Conservation (phyloP, 2,113 vertebrate species). For the Quiscalus mexicanus region DNA sequence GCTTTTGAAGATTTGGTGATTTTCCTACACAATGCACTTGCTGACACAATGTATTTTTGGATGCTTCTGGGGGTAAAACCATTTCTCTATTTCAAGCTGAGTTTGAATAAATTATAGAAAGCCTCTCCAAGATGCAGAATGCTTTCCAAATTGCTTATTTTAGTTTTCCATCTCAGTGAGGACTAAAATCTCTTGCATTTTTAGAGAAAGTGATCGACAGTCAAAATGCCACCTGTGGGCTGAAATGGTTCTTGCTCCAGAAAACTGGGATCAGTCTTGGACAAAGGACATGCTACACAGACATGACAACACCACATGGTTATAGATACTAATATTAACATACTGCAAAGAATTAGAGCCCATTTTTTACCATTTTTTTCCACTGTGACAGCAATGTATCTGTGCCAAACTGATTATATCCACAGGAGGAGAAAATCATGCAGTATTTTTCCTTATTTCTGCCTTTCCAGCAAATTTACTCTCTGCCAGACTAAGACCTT, state of each 20-base stretch:
- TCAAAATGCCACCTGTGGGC: background rate
- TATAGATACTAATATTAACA: background rate
- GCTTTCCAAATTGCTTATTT: constrained; percentile 23
- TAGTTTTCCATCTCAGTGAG: background rate
- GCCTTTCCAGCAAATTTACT: background rate
- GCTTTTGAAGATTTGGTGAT: background rate
- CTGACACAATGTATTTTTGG: background rate
- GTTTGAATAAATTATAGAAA: constrained; percentile 9
- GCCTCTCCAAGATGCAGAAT: background rate
- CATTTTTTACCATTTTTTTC: background rate
- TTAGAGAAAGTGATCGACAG: background rate
- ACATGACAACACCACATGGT: rapidly evolving
- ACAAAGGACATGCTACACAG: rapidly evolving
- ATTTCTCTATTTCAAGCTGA: background rate
- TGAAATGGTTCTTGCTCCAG: background rate
- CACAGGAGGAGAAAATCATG: background rate
- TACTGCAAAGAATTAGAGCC: background rate
- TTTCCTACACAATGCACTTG: background rate
- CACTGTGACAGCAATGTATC: background rate
- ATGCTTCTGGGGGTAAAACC: background rate
- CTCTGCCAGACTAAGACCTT: background rate
- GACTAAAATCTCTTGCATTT: background rate
- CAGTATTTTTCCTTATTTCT: background rate
- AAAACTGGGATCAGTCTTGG: background rate
- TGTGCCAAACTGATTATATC: background rate